Percentiles rank a stretch among this genome's conserved stretches.
Evolutionary conservation across 2,888 invertebrate genomes (phyloP).

Genomic region (Ischnus inquisitorius): DNA sequence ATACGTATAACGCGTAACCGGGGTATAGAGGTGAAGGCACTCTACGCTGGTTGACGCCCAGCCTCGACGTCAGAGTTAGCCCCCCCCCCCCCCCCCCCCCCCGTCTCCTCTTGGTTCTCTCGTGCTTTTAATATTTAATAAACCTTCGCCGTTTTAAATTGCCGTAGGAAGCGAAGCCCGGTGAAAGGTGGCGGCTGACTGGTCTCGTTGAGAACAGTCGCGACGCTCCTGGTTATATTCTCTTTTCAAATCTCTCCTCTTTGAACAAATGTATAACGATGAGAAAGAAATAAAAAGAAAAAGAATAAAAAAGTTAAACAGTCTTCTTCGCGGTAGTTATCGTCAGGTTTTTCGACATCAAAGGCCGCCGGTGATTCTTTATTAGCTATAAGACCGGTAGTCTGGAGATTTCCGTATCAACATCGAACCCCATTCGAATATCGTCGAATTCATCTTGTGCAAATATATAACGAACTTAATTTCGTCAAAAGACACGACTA

Average conservation of each 20-base stretch:
- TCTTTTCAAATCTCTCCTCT: slow-evolving; percentile 2
- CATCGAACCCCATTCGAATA: too few relatives aligned
- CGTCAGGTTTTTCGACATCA: not conserved
- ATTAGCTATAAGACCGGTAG: too few relatives aligned
- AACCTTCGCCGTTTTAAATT: slow-evolving; percentile 71
- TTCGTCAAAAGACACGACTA: too few relatives aligned
- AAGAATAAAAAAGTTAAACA: not conserved
- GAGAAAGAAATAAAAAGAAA: not conserved
- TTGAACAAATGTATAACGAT: slow-evolving; percentile 1
- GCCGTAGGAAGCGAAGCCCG: slow-evolving; percentile 51
- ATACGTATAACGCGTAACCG: slow-evolving; percentile 67
- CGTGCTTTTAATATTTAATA: slow-evolving; percentile 72
- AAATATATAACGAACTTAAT: too few relatives aligned
- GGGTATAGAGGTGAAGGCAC: slow-evolving; percentile 18
- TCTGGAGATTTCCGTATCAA: too few relatives aligned
- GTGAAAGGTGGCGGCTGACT: slow-evolving; percentile 30
- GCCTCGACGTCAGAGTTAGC: slow-evolving; percentile 29
- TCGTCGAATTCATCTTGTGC: too few relatives aligned
- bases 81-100: too few relatives aligned
- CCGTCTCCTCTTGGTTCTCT: slow-evolving; percentile 30
- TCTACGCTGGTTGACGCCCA: slow-evolving; percentile 3
- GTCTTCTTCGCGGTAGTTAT: not conserved
- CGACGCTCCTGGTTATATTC: not conserved
- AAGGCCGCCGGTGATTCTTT: too few relatives aligned
- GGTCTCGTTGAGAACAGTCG: slow-evolving; percentile 15